Percentiles rank a stretch among this genome's conserved stretches.
These are phyloP conservation scores for Nebria ingens DNA, from an alignment of 1,140 invertebrate genomes.

Conservation along the genomic window DNA sequence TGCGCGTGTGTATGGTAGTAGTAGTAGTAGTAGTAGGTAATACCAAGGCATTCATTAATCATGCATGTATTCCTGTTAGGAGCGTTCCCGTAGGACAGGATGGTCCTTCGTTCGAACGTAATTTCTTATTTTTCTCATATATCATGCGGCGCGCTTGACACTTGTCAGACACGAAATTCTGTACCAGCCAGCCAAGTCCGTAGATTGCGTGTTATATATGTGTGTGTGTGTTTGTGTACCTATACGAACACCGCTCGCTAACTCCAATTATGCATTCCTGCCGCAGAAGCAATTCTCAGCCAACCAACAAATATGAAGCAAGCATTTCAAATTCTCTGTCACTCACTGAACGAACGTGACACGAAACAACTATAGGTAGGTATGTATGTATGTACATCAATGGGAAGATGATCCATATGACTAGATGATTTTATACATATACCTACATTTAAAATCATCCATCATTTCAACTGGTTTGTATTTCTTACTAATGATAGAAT, in stretches of 20 bases:
- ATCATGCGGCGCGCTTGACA: not conserved
- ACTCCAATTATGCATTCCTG: slow-evolving; percentile 5
- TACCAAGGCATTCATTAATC: slow-evolving; percentile 4
- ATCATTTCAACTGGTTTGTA: too few species aligned
- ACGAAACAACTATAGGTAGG: not conserved
- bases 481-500: too few species aligned
- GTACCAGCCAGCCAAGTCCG: too few species aligned
- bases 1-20: too few species aligned
- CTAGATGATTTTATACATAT: too few species aligned
- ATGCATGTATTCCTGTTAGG: slow-evolving; percentile 1
- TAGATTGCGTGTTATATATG: not conserved
- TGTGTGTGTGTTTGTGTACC: not conserved
- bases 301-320: not conserved
- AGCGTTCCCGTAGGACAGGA: not conserved
- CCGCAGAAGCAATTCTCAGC: slow-evolving; percentile 6
- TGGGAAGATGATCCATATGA: too few species aligned
- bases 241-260: not conserved
- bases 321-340: not conserved
- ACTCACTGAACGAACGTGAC: not conserved
- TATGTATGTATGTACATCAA: too few species aligned
- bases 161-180: not conserved
- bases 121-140: slow-evolving; percentile 10
- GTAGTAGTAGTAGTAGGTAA: too few species aligned
- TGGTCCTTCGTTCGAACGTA: slow-evolving; percentile 3
- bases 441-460: too few species aligned